Evolutionary conservation across 1,140 invertebrate genomes (phyloP), one percentile per base, ranked within the genome.

Genomic region (Limonius californicus): DNA sequence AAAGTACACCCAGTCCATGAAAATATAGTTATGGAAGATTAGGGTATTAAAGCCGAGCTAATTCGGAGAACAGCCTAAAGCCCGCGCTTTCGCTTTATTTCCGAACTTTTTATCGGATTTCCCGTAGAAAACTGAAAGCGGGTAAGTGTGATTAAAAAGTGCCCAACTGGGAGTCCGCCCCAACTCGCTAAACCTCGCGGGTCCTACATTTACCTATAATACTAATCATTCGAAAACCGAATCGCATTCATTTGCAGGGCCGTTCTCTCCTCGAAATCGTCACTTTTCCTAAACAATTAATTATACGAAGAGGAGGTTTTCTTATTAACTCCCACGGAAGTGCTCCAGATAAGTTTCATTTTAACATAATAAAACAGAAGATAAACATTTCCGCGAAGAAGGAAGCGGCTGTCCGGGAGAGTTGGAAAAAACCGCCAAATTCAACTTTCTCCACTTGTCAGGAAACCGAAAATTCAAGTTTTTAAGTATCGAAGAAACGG

Each of bases 111-210:
- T 64, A 64, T 64, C 63, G 57, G 63, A 64, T 64, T 64, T 64
- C 63, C 63, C 27, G 59, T 61, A 32, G 63, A 61, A 64, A 64
- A 58, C 63, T 61, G 56, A 54, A 58, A 64, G 53, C 57, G 59
- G 39, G 53, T 61, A 64, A 64, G 63, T 61, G 63, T 64, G 63
- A 64, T 64, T 64, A 64, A 64, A 64, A 61, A 61, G 20, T 61
- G 55, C 42, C 53, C 63, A 18, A 42, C 47, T 19, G 62, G 62
- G 62, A 63, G 42, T 63, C 19, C 20, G 42, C 39, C 39, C 47
- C 9, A 19, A 12, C 15, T 35, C 60, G 9, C 35, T 27, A 39
- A 39, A 39, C 11, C 54, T 6, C 35, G 2, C 57, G n/a, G n/a
- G n/a, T n/a, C 39, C 35, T 43, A 39, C 35, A 39, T 39, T 39